Base-by-base conservation (phyloP, 2,113 vertebrate genomes). In the Passer domesticus region DNA sequence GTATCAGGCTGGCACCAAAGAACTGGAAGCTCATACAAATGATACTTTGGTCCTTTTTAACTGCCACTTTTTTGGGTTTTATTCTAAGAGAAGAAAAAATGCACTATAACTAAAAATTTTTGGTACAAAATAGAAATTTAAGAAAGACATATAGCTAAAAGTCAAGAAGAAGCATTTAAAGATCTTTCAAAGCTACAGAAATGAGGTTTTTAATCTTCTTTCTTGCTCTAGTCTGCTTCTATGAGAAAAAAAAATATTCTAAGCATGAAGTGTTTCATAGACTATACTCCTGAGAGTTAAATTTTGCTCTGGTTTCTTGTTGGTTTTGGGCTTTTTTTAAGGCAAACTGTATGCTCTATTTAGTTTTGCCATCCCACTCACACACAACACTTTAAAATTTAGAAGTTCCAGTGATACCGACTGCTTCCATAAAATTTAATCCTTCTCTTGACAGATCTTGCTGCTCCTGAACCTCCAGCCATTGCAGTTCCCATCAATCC, bases 301-400 rank as follows among this genome's bases (percentile, higher is more conserved):
- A 68, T 49, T 79, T 31, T 73, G 33, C 50, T 69, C 28, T 49
- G 23, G 0, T 4, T 33, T 50, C 44, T 31, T 43, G 41, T 31
- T 37, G 66, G 9, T 4, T 37, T 66, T 50, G 0, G 24, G n/a
- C 27, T 1, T 27, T 68, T 84, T 69, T 89, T 59, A 86, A 88
- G 64, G 76, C 63, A 46, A 92, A 11, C 55, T 1, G 0, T 66
- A 56, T 75, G 39, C 60, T 94, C 59, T 50, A 46, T 72, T 95
- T 84, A 92, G 64, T 58, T 85, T 68, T 89, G 66, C 81, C 76
- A 70, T 90, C 89, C 94, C 83, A 92, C 88, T 93, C 74, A 59
- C 64, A 50, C 46, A 41, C 27, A 87, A 89, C 90, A 92, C 68
- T 85, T 84, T 0, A n/a, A 78, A 52, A 62, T 28, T 50, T 59